Base-by-base conservation (phyloP, 2,797 vertebrate species). In the Amniataba percoides region DNA sequence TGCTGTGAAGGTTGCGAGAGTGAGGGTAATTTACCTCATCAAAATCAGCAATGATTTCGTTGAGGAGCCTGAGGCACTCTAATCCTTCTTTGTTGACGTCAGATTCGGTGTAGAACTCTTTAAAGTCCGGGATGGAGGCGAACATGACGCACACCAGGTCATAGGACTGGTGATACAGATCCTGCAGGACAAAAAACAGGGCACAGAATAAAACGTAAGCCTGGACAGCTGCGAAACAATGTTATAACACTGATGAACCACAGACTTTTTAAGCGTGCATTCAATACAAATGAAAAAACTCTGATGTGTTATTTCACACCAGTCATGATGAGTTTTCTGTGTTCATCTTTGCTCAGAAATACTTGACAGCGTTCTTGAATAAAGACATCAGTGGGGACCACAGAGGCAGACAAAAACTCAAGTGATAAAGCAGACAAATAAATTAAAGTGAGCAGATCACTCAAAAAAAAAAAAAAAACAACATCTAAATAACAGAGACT, bases 131-230 rank as follows among this genome's bases (percentile, higher is more conserved):
- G 76, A 99, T 99, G 59, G 98, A 99, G 85, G 98, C 98, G 65
- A 99, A 99, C 97, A 99, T 99, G 88, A 99, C 98, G 58, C 98
- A 99, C 87, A 99, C 98, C 8, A 97, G 96, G 85, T 99, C 97
- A 0, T 99, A 99, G 1, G 98, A 99, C 90, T 99, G 98, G 88
- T 99, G 98, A 88, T 99, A 99, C 0, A 99, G 88, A 68, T 99
- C 98, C 98, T 99, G 93, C 86, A 86, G 71, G 70, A 88, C 72
- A 87, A 73, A 79, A 73, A 68, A 14, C 12, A 67, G 9, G 6
- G 57, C 73, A 80, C 23, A 74, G 63, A 79, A 67, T 19, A 59
- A 77, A 63, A 83, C 0, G 94, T 82, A 36, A 63, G 56, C 27
- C 43, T 31, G 14, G 66, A 71, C 25, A 48, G 53, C 23, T 49